These are phyloP conservation scores for Barnardius zonarius DNA, from an alignment of 2,113 vertebrate genomes.

Conservation along the genomic window DNA sequence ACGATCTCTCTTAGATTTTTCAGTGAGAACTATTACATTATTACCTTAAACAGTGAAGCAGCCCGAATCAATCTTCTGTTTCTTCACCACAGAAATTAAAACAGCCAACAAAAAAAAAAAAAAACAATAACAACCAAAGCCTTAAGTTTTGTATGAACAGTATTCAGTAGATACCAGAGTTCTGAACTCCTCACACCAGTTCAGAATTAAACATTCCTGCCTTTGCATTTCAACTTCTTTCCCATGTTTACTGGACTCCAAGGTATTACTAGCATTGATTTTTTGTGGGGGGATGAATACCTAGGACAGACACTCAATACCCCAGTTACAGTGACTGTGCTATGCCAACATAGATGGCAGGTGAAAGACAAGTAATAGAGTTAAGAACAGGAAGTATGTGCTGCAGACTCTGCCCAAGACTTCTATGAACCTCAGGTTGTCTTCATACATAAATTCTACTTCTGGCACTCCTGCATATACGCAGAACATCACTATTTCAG, in stretches of 20 bases:
- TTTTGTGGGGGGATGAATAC: not conserved
- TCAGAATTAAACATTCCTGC: not conserved
- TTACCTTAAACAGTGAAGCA: not conserved
- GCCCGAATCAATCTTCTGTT: not conserved
- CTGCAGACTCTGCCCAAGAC: not conserved
- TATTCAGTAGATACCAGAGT: not conserved
- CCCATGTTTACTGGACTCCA: not conserved
- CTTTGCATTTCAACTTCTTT: not conserved
- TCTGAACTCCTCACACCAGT: not conserved
- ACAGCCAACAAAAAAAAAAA: not conserved
- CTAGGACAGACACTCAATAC: not conserved
- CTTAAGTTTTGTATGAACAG: not conserved
- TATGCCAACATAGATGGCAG: not conserved
- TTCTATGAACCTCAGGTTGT: not conserved
- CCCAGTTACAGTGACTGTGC: too few relatives aligned
- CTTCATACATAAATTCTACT: not conserved
- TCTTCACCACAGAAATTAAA: not conserved
- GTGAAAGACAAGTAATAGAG: not conserved
- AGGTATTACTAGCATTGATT: not conserved
- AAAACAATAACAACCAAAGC: not conserved
- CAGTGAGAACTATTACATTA: not conserved
- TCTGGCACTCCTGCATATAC: not conserved
- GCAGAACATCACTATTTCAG: not conserved
- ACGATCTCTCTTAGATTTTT: not conserved
- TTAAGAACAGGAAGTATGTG: not conserved